Evolutionary conservation across 2,797 vertebrate species (phyloP).

Genomic region (Sebastes hopkinsi): DNA sequence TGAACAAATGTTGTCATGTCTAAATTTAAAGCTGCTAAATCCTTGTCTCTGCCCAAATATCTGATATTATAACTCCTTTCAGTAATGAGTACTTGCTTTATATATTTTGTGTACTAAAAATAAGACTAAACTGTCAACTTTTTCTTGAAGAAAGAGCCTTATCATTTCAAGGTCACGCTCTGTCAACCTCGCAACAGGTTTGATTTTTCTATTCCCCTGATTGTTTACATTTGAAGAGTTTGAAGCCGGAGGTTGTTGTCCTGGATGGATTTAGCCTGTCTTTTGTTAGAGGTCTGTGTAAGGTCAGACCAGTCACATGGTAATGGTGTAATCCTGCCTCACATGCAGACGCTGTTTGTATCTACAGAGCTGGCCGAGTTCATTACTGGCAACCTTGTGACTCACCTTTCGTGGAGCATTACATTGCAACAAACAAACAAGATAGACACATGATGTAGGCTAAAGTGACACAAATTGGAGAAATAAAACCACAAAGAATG

Average conservation of each 20-base stretch:
- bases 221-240: slow-evolving; percentile 45
- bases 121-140: background rate
- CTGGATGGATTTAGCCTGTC: slow-evolving; percentile 59
- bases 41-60: background rate
- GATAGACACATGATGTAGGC: background rate
- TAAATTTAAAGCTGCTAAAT: background rate
- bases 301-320: slow-evolving; percentile 78
- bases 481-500: background rate
- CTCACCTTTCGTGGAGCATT: slow-evolving; percentile 47
- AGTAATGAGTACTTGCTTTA: background rate
- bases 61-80: background rate
- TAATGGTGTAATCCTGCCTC: slow-evolving; percentile 77
- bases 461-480: background rate
- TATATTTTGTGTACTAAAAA: background rate
- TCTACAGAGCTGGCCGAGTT: slow-evolving; percentile 53
- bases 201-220: background rate
- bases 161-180: background rate
- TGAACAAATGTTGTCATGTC: background rate
- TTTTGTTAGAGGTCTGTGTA: slow-evolving; percentile 70
- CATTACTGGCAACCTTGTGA: slow-evolving; percentile 60
- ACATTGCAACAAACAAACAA: slow-evolving; percentile 29
- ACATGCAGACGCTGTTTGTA: slow-evolving; percentile 69
- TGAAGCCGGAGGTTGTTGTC: slow-evolving; percentile 40
- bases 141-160: background rate
- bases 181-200: background rate